Evolutionary conservation across 2,888 invertebrate genomes (phyloP), one percentile per base, ranked within the genome.

Genomic region (Shargacucullia verbasci): DNA sequence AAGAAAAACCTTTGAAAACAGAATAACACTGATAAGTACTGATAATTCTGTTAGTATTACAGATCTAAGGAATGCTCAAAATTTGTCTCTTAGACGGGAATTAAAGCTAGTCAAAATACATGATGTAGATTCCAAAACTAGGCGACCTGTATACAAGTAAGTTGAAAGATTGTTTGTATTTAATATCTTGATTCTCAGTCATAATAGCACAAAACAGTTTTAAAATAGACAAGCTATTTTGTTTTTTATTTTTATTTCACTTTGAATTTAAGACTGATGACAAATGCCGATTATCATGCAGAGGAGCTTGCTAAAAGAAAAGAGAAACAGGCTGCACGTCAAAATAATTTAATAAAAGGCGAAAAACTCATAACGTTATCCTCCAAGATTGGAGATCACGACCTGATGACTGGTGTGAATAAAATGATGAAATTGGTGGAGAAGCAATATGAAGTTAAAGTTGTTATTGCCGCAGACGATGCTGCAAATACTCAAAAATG

Each of bases 21-120:
- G 95, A 86, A 96, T 97, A 64, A 97, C 97, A 0, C 85, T 97
- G 27, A 89, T 97, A 57, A 89, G 92, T 34, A 87, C 94, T 31
- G 95, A 96, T 81, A 89, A 95, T 74, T 87, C 94, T 29, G 85
- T 96, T 14, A 94, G 89, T 61, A 92, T 97, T 2, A 94, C 95
- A 0, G 95, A 96, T 25, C 68, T 97, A 25, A 96, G 96, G 66
- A 96, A 96, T 74, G 97, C 97, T 0, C 94, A 96, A 72, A 97
- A 94, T 82, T 77, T 97, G 59, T 96, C 97, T 0, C 92, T 95
- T 57, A 94, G 96, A 37, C 91, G 96, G 69, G 95, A 96, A 47
- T 88, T 97, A 62, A 96, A 96, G 81, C 89, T 98, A 56, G 93
- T 97, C 0, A 96, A 96, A 89, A 86, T 97, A 25, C 85, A 95